Evolutionary conservation across 2,888 invertebrate species (phyloP), one percentile per base, ranked within the genome.

Genomic region (Perdita meconis): DNA sequence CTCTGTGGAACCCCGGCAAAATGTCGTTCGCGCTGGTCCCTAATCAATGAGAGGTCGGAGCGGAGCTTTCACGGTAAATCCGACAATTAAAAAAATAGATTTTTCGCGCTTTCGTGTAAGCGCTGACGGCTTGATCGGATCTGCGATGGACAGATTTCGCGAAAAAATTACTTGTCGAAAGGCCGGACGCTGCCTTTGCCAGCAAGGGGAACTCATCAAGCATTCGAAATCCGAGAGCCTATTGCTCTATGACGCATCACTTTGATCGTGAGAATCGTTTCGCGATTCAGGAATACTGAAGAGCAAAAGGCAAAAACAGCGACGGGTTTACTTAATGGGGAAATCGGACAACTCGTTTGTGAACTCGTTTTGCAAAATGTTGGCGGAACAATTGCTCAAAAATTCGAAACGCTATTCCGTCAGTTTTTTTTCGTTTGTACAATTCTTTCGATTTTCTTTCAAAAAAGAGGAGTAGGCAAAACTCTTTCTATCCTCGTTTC

Each of bases 241-340:
- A 13, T 12, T 16, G 36, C 2, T 26, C 16, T 2, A 3, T 3
- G 47, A 0, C 22, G 24, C 24, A 34, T 12, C 26, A 5, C 65
- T 65, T 57, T 59, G 57, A 71, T 69, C 69, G 22, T 34, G 10
- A 13, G n/a, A 59, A 36, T 47, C 42, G 60, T 53, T 53, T 24
- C 56, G 53, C 38, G 38, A 68, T 68, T 19, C 42, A n/a, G 24
- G 19, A 6, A 2, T 26, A n/a, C n/a, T n/a, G n/a, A n/a, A n/a
- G 13, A 12, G 30, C 12, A 22, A n/a, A n/a, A 38, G 4, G 30
- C 24, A 50, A 57, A 47, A 42, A 30, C 10, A 16, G 10, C 36
- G 24, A 16, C 12, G 50, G 16, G n/a, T 8, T n/a, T 10, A 38
- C 34, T 71, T 26, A 50, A 67, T 24, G 12, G 10, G n/a, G 19